These are phyloP conservation scores for Catocala sponsa DNA, from an alignment of 2,888 invertebrate species.

Conservation along the genomic window DNA sequence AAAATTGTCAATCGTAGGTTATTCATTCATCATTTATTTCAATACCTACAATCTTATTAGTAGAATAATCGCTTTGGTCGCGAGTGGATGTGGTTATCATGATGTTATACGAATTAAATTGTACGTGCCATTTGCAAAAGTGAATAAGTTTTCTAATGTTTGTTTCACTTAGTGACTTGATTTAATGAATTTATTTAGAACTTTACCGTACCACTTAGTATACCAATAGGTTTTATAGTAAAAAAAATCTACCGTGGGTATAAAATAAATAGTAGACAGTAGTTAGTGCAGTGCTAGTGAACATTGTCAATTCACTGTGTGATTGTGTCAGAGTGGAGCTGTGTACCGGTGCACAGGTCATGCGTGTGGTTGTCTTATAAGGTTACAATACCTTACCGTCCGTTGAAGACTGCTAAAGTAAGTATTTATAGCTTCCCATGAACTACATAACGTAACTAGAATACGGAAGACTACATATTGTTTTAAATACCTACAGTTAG, in stretches of 20 bases:
- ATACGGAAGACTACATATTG: not conserved
- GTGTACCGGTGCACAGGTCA: conserved; percentile 42
- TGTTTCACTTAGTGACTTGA: conserved; percentile 17
- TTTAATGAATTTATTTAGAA: conserved; percentile 6
- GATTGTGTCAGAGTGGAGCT: conserved; percentile 27
- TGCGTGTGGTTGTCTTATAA: conserved; percentile 37
- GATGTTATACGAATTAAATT: conserved; percentile 36
- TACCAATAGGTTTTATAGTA: conserved; percentile 21
- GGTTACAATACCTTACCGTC: conserved; percentile 38
- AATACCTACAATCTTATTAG: conserved; percentile 28
- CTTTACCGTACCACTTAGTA: not conserved
- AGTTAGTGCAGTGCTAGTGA: conserved; percentile 39
- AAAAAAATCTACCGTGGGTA: conserved; percentile 36
- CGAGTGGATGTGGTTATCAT: conserved; percentile 21
- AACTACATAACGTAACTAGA: conserved; percentile 5
- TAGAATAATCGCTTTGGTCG: conserved; percentile 43
- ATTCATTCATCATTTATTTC: conserved; percentile 9
- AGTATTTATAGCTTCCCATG: conserved; percentile 46
- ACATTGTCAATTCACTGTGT: conserved; percentile 26
- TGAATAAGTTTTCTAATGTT: conserved; percentile 29
- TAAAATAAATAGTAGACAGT: conserved; percentile 39
- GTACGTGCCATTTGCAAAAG: conserved; percentile 41
- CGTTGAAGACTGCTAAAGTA: conserved; percentile 43
- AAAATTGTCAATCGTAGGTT: conserved; percentile 11
- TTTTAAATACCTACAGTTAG: not conserved